Conservation (phyloP, 1,140 invertebrate species). For the Mamestra configurata region DNA sequence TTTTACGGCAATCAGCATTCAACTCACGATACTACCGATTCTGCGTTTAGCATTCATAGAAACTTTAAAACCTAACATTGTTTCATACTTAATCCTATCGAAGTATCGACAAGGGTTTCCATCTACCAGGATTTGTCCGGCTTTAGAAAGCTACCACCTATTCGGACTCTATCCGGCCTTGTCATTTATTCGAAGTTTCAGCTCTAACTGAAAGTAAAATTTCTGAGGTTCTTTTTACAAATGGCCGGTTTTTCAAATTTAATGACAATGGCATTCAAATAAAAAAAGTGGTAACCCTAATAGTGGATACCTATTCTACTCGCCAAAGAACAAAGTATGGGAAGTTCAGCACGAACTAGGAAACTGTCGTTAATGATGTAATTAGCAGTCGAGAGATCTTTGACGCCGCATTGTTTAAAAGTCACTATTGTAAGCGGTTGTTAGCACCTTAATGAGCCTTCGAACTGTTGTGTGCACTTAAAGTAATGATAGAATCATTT, state of each 20-base stretch:
- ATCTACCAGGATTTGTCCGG: no score
- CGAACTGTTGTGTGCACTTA: background rate
- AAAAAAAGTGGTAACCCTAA: no score
- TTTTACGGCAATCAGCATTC: conserved; percentile 45
- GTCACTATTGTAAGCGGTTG: conserved; percentile 6
- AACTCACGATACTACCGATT: background rate
- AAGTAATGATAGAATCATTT: conserved; percentile 18
- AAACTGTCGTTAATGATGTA: conserved; percentile 55
- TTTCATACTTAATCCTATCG: conserved; percentile 37
- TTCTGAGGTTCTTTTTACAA: no score
- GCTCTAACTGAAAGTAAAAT: no score
- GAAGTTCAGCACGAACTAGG: conserved; percentile 46
- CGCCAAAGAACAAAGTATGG: conserved; percentile 50
- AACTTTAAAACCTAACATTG: conserved; percentile 45
- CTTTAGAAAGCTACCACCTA: no score
- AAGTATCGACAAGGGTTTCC: background rate
- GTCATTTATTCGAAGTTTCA: no score
- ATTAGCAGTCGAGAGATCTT: conserved; percentile 47
- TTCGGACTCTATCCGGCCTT: no score
- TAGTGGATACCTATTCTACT: background rate
- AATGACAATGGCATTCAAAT: no score
- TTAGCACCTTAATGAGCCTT: conserved; percentile 11
- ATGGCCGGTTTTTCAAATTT: no score
- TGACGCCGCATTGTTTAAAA: conserved; percentile 33
- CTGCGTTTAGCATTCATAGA: conserved; percentile 39